Conservation (phyloP, 2,888 invertebrate species). For the Ceramica pisi region DNA sequence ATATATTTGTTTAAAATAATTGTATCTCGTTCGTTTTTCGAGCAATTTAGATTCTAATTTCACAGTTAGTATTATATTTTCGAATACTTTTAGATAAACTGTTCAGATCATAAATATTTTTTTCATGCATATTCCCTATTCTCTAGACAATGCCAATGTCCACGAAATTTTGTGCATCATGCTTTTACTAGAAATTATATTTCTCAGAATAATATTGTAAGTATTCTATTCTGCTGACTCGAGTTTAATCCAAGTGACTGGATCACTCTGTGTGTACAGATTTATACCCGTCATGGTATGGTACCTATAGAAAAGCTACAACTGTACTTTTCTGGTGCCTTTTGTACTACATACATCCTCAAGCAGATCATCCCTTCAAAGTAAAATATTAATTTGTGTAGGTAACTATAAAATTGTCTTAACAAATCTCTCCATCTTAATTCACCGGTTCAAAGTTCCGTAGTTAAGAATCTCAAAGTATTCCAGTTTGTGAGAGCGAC, state of each 20-base stretch:
- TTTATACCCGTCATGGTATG: not conserved
- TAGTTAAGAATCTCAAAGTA: slow-evolving; percentile 73
- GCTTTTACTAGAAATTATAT: slow-evolving; percentile 9
- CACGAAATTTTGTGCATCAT: slow-evolving; percentile 36
- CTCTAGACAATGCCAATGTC: slow-evolving; percentile 48
- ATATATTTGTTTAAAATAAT: too few species aligned
- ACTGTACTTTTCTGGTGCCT: not conserved
- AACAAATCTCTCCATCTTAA: slow-evolving; percentile 61
- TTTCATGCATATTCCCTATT: too few species aligned
- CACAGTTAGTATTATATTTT: too few species aligned
- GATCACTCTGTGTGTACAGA: not conserved
- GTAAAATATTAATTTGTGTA: slow-evolving; percentile 25
- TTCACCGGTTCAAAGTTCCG: slow-evolving; percentile 70
- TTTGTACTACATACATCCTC: not conserved
- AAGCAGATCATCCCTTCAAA: slow-evolving; percentile 3
- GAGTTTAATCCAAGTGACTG: not conserved
- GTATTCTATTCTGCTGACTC: not conserved
- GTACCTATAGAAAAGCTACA: not conserved
- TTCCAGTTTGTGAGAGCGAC: slow-evolving; percentile 73
- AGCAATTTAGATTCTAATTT: too few species aligned
- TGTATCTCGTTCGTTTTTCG: too few species aligned
- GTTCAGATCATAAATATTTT: too few species aligned
- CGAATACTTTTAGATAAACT: too few species aligned
- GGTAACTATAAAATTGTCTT: slow-evolving; percentile 64
- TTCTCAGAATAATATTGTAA: slow-evolving; percentile 24